phyloP scores from a whole-genome alignment of 2,888 invertebrate species.

The Himalopsyche kuldschensis region DNA sequence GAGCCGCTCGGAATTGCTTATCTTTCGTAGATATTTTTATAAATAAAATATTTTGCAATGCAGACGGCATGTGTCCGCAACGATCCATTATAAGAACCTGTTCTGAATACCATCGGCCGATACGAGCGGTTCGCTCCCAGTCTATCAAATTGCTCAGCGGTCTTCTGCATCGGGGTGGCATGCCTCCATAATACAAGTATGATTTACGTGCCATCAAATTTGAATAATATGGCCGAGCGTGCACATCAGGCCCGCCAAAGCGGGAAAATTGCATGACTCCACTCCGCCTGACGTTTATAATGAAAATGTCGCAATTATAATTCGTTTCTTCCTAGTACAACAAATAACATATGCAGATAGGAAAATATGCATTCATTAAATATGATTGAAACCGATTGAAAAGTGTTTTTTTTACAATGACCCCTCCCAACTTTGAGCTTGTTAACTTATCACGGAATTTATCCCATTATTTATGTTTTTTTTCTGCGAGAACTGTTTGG shows the following conservation, averaged over 20 bases:
- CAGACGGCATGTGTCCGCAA: conserved; percentile 22
- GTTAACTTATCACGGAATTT: too few species aligned
- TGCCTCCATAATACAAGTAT: not conserved
- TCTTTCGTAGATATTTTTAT: not conserved
- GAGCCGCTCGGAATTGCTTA: not conserved
- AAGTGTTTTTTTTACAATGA: too few species aligned
- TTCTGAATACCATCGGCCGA: conserved; percentile 11
- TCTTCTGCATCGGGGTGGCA: not conserved
- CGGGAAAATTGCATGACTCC: not conserved
- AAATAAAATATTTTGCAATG: conserved; percentile 16
- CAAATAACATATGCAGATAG: not conserved
- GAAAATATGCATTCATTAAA: too few species aligned
- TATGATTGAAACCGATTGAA: too few species aligned
- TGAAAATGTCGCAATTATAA: not conserved
- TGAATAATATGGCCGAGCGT: not conserved
- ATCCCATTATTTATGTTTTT: too few species aligned
- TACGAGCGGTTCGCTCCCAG: not conserved
- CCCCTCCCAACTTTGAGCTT: too few species aligned
- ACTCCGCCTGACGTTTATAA: not conserved
- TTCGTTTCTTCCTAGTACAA: not conserved
- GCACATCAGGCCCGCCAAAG: not conserved
- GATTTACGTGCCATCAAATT: conserved; percentile 1
- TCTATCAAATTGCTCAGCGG: conserved; percentile 10
- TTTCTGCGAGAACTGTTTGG: too few species aligned
- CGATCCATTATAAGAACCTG: conserved; percentile 1